These are phyloP conservation scores for Ophiothrix spiculata DNA, from an alignment of 35 echinoderm and acorn worm species.

Conservation along the genomic window DNA sequence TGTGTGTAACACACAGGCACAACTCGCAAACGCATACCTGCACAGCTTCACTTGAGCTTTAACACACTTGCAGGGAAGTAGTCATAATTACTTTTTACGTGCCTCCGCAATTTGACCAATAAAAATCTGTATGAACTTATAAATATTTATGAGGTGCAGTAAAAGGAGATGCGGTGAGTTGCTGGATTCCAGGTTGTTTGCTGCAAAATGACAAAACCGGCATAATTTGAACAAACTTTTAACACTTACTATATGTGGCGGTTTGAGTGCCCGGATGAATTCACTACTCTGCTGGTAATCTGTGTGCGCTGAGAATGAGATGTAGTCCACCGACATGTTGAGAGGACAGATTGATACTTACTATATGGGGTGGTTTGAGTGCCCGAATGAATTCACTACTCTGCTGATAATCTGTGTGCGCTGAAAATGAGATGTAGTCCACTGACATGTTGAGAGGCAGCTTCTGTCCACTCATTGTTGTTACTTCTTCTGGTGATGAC, in stretches of 20 bases:
- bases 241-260: constrained; percentile 91
- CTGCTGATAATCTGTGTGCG: constrained; percentile 95
- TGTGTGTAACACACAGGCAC: too few species aligned
- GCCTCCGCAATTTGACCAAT: too few species aligned
- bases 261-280: constrained; percentile 79
- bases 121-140: too few species aligned
- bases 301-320: constrained; percentile 96
- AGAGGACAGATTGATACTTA: constrained; percentile 59
- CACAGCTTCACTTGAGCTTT: too few species aligned
- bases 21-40: too few species aligned
- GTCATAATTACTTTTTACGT: too few species aligned
- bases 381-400: constrained; percentile 85
- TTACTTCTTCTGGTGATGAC: constrained; percentile 87
- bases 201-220: too few species aligned
- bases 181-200: too few species aligned
- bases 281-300: constrained; percentile 96
- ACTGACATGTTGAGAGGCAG: constrained; percentile 92
- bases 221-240: too few species aligned
- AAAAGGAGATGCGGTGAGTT: too few species aligned
- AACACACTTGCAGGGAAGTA: too few species aligned
- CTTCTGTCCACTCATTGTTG: constrained; percentile 87
- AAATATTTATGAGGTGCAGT: too few species aligned
- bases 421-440: constrained; percentile 97
- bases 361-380: constrained; percentile 93
- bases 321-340: constrained; percentile 97